Percentiles rank a stretch among this genome's conserved stretches.
phyloP scores from a whole-genome alignment of 2,797 vertebrate species.

The Sparidentex hasta region DNA sequence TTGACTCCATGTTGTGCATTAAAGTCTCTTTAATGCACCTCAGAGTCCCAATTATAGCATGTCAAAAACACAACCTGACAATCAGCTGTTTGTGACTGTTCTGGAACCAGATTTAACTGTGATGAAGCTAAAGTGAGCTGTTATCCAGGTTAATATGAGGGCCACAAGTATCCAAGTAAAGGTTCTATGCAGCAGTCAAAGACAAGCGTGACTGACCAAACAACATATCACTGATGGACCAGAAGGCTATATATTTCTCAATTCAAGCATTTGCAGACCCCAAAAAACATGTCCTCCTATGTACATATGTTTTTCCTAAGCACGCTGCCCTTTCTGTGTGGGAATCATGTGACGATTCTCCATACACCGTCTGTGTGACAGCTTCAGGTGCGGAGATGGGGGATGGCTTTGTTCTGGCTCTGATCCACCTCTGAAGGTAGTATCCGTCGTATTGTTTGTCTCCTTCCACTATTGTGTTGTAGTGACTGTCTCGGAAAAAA shows the following conservation, averaged over 20 bases:
- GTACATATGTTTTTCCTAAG: too few species aligned
- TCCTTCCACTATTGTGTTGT: too few species aligned
- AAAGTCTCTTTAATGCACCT: conserved; percentile 16
- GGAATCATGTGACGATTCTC: too few species aligned
- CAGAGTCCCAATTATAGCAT: neutral
- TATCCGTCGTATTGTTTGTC: too few species aligned
- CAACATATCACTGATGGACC: neutral
- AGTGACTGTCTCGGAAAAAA: too few species aligned
- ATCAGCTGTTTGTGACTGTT: neutral
- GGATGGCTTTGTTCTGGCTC: too few species aligned
- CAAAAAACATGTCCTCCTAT: neutral
- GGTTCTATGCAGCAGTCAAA: neutral
- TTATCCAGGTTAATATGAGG: neutral
- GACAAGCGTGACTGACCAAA: neutral
- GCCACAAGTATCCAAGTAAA: neutral
- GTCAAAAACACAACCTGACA: neutral
- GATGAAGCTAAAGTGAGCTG: neutral
- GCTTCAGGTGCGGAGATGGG: too few species aligned
- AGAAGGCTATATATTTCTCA: neutral
- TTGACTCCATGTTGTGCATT: conserved; percentile 18
- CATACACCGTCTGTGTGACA: too few species aligned
- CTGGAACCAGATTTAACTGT: neutral
- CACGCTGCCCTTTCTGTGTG: too few species aligned
- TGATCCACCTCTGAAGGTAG: too few species aligned
- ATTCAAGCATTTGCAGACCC: neutral